A percentile compares a stretch with the other conserved stretches of the same genome.
Evolutionary conservation across 2,113 vertebrate genomes (phyloP).

Genomic region (Ochotona curzoniae): DNA sequence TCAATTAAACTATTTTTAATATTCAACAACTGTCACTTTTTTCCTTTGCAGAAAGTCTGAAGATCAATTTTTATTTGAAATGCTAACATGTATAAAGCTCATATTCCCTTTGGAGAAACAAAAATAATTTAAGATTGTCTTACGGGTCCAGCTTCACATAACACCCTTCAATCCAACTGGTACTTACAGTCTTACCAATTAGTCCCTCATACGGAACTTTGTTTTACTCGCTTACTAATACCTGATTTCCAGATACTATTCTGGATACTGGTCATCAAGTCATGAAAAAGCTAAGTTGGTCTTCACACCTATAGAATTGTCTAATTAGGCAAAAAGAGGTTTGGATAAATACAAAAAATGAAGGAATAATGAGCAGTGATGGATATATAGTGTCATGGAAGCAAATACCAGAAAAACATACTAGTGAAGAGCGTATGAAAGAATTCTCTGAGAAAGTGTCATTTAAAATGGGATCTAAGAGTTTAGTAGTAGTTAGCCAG

Average conservation of each 20-base stretch:
- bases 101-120: constrained; percentile 49
- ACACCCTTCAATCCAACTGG: neutral
- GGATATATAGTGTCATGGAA: neutral
- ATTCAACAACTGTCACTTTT: constrained; percentile 53
- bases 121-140: constrained; percentile 20
- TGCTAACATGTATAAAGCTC: constrained; percentile 61
- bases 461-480: neutral
- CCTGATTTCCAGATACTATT: neutral
- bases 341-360: neutral
- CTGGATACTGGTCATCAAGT: neutral
- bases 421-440: neutral
- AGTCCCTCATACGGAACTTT: neutral
- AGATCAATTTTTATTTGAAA: constrained; percentile 65
- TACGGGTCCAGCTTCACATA: neutral
- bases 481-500: neutral
- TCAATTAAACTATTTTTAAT: constrained; percentile 60
- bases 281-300: neutral
- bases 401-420: constrained; percentile 3
- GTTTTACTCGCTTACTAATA: constrained; percentile 27
- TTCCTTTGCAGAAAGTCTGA: constrained; percentile 44
- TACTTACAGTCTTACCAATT: neutral
- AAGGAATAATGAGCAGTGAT: neutral
- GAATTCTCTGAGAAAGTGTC: neutral
- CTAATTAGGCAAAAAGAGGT: constrained; percentile 2
- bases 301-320: neutral